Evolutionary conservation across 2,888 invertebrate species (phyloP).

Genomic region (Troglohyphantes excavatus): DNA sequence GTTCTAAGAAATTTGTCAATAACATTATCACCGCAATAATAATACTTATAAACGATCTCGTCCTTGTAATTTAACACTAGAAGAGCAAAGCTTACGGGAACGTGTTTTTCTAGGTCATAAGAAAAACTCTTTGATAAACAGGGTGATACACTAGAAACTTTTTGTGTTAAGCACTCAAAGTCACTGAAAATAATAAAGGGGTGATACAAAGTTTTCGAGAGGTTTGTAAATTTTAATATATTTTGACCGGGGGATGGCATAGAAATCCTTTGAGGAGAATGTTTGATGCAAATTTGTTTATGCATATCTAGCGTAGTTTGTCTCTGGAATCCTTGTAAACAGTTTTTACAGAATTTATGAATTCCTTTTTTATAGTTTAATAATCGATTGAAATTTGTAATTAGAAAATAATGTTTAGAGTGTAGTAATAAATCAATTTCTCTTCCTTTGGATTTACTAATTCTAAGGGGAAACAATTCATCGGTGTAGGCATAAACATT

Average conservation of each 20-base stretch:
- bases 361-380: not conserved
- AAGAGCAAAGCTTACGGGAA: not conserved
- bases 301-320: not conserved
- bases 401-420: conserved; percentile 17
- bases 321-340: not conserved
- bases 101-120: not conserved
- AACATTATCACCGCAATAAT: not conserved
- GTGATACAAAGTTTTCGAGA: not conserved
- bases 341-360: not conserved
- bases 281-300: not conserved
- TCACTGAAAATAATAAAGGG: conserved; percentile 2
- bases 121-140: conserved; percentile 10
- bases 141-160: not conserved
- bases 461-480: not conserved
- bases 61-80: not conserved
- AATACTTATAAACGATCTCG: not conserved
- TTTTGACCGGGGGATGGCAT: not conserved
- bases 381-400: conserved; percentile 11
- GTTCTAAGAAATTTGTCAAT: not conserved
- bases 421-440: not conserved
- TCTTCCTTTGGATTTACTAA: not conserved
- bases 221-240: not conserved
- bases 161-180: conserved; percentile 8
- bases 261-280: not conserved
- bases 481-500: not conserved